Base-by-base conservation (phyloP, 2,888 invertebrate genomes). In the Vannuccia rotundouncinata region DNA sequence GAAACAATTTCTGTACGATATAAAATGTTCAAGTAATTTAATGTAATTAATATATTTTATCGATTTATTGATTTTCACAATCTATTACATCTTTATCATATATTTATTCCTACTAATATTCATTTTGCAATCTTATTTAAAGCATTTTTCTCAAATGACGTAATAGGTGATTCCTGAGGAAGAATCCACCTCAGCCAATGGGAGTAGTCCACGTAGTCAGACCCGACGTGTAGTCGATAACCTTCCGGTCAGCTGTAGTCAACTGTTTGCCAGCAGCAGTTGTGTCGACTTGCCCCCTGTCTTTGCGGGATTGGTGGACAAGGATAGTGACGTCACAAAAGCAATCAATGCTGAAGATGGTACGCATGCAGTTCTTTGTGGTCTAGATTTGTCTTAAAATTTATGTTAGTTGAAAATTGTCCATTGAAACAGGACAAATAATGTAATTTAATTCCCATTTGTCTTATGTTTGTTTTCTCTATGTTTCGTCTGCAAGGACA, bases 261-360 rank as follows among this genome's bases (percentile, higher is more conserved):
- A 66, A 66, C 66, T 66, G 5, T 66, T 66, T 66, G 66, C 66
- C 66, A 66, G 66, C 22, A 66, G 66, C 66, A 66, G 66, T 66
- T 2, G 66, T 5, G 66, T 66, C 2, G 25, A 17, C 66, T 22
- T 66, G 66, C 66, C 66, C 10, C 25, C 66, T 66, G 66, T 27
- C 25, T 66, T 66, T 66, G 66, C 66, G 2, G 66, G 66, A 66
- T 66, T 66, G 22, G 66, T 66, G 22, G 66, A 66, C 22, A 22
- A 66, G 22, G 25, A 5, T 5, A 22, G 10, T 66, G 22, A 66
- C 22, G 22, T 66, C 5, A 22, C 66, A 2, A 27, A 66, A 22
- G 2, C 66, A 66, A 66, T 66, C 66, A 66, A 66, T 27, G 66
- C 2, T n/a, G 66, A 66, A 5, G 66, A 66, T 66, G 66, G 66